phyloP scores from a whole-genome alignment of 1,140 invertebrate genomes.

The Nomia melanderi region DNA sequence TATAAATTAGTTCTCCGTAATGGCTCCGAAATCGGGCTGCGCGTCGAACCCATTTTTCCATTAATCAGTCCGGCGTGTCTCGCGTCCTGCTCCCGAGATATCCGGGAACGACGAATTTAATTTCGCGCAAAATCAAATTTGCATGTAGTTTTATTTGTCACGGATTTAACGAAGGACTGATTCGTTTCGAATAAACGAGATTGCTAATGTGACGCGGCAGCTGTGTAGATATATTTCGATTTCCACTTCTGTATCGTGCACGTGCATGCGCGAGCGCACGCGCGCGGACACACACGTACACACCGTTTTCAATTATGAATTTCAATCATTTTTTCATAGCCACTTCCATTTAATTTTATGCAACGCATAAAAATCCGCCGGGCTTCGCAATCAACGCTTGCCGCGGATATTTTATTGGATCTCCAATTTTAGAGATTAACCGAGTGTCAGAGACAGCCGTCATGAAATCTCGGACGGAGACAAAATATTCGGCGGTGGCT shows the following conservation, averaged over 20 bases:
- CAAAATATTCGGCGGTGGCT: not conserved
- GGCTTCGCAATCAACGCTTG: no score
- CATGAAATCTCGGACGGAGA: not conserved
- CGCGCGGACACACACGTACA: no score
- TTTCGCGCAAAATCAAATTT: conserved; percentile 21
- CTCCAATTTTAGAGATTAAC: no score
- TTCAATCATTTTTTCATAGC: not conserved
- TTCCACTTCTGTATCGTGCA: no score
- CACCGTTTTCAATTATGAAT: no score
- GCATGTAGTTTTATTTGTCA: not conserved
- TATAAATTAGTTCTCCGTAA: conserved; percentile 29
- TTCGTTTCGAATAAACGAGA: not conserved
- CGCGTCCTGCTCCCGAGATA: not conserved
- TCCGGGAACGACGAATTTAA: conserved; percentile 1
- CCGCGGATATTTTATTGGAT: no score
- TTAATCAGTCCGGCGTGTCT: conserved; percentile 5
- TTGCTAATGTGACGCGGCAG: conserved; percentile 2
- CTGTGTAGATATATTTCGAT: no score
- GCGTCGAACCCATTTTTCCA: conserved; percentile 17
- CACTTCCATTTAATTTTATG: no score
- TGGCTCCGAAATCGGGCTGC: not conserved
- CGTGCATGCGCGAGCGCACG: no score
- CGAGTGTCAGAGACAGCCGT: not conserved
- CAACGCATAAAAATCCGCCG: no score
- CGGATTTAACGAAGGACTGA: not conserved